Evolutionary conservation across 2,113 vertebrate species (phyloP).

Genomic region (Calyptommatus sinebrachiatus): DNA sequence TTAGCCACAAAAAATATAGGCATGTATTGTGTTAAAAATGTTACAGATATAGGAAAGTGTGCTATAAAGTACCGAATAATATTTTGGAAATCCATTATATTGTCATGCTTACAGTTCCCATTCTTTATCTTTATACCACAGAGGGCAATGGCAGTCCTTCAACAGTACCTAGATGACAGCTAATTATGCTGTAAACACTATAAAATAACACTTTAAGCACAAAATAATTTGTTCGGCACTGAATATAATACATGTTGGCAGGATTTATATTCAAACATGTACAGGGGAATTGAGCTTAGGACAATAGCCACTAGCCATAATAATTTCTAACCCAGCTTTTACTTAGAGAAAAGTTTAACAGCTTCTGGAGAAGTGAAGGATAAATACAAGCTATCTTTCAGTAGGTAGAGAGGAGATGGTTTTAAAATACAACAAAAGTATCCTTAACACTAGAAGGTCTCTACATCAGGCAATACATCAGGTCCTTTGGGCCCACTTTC

Average conservation of each 20-base stretch:
- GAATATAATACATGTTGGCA: background rate
- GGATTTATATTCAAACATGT: background rate
- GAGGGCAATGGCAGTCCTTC: background rate
- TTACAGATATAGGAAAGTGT: background rate
- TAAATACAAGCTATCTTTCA: background rate
- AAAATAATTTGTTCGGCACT: background rate
- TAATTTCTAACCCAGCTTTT: background rate
- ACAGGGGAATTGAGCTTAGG: background rate
- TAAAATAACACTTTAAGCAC: background rate
- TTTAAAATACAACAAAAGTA: background rate
- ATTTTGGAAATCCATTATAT: background rate
- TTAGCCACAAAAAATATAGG: background rate
- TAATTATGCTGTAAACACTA: background rate
- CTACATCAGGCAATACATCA: too few relatives aligned
- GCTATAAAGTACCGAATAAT: background rate
- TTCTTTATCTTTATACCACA: background rate
- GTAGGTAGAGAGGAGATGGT: background rate
- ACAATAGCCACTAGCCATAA: background rate
- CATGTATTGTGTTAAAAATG: background rate
- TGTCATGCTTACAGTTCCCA: background rate
- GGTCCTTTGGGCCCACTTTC: too few relatives aligned
- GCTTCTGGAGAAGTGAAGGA: background rate
- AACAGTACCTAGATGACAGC: background rate
- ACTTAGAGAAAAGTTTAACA: background rate
- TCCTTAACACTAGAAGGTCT: too few relatives aligned